These are phyloP conservation scores for Fistularia tabacaria DNA, from an alignment of 2,797 vertebrate species.

Conservation along the genomic window DNA sequence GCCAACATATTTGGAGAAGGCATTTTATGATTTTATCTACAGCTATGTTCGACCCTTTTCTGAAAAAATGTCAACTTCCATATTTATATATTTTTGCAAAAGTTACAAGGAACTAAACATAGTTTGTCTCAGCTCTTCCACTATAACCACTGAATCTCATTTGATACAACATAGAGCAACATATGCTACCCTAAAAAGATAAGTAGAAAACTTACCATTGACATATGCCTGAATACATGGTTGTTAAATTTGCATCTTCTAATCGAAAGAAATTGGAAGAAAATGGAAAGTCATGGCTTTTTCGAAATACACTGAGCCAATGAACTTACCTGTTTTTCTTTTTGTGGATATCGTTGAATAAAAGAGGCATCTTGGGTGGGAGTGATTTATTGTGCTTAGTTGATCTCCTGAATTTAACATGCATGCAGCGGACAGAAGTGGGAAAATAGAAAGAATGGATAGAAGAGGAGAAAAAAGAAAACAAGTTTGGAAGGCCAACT, in stretches of 20 bases:
- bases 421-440: slow-evolving; percentile 58
- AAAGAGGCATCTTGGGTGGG: slow-evolving; percentile 86
- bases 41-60: too few relatives aligned
- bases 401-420: slow-evolving; percentile 72
- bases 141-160: too few relatives aligned
- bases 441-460: slow-evolving; percentile 25
- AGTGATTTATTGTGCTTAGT: slow-evolving; percentile 81
- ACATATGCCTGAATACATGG: too few relatives aligned
- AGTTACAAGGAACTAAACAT: too few relatives aligned
- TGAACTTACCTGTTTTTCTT: slow-evolving; percentile 80
- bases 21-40: too few relatives aligned
- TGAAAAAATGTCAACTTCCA: too few relatives aligned
- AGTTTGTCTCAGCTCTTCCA: too few relatives aligned
- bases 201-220: too few relatives aligned
- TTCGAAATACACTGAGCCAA: slow-evolving; percentile 35
- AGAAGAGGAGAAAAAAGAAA: slow-evolving; percentile 24
- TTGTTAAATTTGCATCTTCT: neutral
- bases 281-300: neutral
- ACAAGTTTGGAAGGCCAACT: slow-evolving; percentile 17
- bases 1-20: too few relatives aligned
- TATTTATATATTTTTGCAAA: too few relatives aligned
- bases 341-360: slow-evolving; percentile 80
- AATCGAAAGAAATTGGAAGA: neutral
- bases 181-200: too few relatives aligned
- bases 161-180: too few relatives aligned